Conservation (phyloP, 2,797 vertebrate genomes). For the Argentina silus region DNA sequence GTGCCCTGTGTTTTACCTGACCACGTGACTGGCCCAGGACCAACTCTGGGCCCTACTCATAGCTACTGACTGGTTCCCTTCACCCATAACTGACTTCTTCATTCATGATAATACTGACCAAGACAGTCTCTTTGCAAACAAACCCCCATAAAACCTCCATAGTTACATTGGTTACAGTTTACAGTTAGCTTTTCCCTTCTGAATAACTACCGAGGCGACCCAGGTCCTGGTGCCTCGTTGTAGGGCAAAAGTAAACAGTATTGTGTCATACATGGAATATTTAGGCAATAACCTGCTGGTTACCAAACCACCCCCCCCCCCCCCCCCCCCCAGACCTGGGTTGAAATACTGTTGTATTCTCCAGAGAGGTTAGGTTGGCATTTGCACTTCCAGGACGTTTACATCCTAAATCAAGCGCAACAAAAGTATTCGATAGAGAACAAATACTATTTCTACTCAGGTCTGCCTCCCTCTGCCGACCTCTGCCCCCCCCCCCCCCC, state of each 20-base stretch:
- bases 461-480: background rate
- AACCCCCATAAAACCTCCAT: background rate
- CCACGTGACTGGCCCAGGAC: no score
- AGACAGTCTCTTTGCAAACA: background rate
- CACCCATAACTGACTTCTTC: background rate
- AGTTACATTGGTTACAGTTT: background rate
- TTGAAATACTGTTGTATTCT: no score
- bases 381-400: no score
- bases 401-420: background rate
- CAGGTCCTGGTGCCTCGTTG: background rate
- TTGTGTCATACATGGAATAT: background rate
- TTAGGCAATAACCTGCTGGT: background rate
- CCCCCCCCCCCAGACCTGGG: background rate
- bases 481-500: no score
- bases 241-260: constrained; percentile 1
- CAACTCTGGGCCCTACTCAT: no score
- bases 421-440: background rate
- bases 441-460: background rate
- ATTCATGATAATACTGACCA: background rate
- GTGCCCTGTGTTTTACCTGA: no score
- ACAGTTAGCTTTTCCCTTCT: constrained; percentile 1
- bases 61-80: no score
- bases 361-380: no score
- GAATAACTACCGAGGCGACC: constrained; percentile 5
- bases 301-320: background rate